Conservation (phyloP, 2,113 vertebrate genomes). For the Antigone vipio region DNA sequence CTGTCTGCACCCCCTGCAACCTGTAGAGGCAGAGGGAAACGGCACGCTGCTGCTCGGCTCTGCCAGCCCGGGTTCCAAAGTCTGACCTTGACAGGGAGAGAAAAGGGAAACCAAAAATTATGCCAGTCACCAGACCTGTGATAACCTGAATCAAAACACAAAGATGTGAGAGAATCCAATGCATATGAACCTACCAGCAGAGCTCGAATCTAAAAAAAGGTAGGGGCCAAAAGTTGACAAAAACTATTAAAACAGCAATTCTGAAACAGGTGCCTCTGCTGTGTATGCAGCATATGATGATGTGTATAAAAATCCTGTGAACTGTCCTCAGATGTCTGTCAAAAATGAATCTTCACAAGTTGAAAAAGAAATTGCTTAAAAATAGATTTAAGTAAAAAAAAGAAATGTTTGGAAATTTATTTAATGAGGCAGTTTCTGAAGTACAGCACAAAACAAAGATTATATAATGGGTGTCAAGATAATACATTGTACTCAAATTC, state of each 20-base stretch:
- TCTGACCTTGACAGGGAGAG: background rate
- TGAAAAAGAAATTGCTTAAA: background rate
- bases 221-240: background rate
- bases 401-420: constrained; percentile 20
- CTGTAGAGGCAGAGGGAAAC: background rate
- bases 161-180: background rate
- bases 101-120: background rate
- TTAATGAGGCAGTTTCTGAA: constrained; percentile 28
- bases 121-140: background rate
- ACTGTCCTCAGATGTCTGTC: background rate
- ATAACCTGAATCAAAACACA: background rate
- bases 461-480: constrained; percentile 4
- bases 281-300: background rate
- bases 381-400: constrained; percentile 18
- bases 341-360: background rate
- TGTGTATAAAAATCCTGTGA: background rate
- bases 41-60: background rate
- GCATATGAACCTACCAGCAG: background rate
- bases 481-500: background rate
- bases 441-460: background rate
- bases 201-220: background rate
- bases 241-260: background rate
- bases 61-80: background rate
- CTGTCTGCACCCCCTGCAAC: background rate
- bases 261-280: background rate